A percentile compares a stretch with the other conserved stretches of the same genome.
Evolutionary conservation across 92 coral and sea anemone genomes (phyloP).

Genomic region (Umimayanthus chanpuru): DNA sequence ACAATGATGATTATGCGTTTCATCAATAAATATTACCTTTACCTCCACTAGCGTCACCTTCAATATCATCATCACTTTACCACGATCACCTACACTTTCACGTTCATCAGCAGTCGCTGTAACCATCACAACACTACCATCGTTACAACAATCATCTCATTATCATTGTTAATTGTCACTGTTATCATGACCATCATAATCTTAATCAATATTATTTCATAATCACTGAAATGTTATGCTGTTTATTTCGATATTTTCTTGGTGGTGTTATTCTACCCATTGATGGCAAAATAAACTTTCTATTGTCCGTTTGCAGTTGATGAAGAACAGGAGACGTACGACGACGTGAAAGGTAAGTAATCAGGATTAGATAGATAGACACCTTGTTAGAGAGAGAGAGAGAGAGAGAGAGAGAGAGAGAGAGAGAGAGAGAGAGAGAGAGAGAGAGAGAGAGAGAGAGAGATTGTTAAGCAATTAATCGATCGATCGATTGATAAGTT

Average conservation of each 20-base stretch:
- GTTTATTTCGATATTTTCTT: background rate
- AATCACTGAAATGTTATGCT: background rate
- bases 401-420: too few species aligned
- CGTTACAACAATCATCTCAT: background rate
- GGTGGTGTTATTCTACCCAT: background rate
- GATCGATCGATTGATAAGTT: too few species aligned
- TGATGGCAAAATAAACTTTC: background rate
- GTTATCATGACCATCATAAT: too few species aligned
- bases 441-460: too few species aligned
- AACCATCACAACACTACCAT: background rate
- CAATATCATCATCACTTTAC: background rate
- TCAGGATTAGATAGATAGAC: background rate
- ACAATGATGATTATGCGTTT: background rate
- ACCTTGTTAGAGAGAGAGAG: too few species aligned
- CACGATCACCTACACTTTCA: background rate
- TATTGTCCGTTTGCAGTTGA: background rate
- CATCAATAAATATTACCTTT: background rate
- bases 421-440: too few species aligned
- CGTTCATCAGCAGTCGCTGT: background rate
- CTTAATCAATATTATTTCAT: background rate
- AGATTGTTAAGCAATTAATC: too few species aligned
- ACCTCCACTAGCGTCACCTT: background rate
- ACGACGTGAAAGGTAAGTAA: conserved; percentile 26
- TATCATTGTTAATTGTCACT: background rate
- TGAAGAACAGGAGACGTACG: conserved; percentile 33